These are phyloP conservation scores for Lethenteron camtschaticum DNA, from an alignment of 2,113 vertebrate genomes.

Conservation along the genomic window DNA sequence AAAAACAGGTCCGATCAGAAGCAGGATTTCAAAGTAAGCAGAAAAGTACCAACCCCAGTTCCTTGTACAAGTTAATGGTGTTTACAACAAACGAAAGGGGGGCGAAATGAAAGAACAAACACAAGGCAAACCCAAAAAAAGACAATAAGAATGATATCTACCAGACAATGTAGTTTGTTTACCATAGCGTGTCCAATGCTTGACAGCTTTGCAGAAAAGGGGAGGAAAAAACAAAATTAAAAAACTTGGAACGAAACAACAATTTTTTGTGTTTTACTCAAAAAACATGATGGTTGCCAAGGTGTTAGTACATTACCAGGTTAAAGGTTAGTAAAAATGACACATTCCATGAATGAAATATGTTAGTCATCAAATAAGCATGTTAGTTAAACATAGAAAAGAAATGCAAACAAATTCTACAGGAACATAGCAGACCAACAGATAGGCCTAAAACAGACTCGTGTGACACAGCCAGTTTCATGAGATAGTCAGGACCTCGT, in stretches of 20 bases:
- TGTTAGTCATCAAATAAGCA: conserved; percentile 48
- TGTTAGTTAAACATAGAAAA: conserved; percentile 17
- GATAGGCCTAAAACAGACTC: conserved; percentile 15
- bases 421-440: conserved; percentile 16
- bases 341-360: conserved; percentile 82
- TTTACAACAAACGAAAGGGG: conserved; percentile 3
- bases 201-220: conserved; percentile 99
- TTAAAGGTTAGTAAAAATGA: conserved; percentile 81
- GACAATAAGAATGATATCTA: conserved; percentile 99
- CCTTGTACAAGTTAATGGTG: conserved; percentile 18
- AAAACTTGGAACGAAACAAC: conserved; percentile 99
- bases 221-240: conserved; percentile 99
- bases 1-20: conserved; percentile 20
- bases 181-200: conserved; percentile 99
- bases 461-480: conserved; percentile 12
- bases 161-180: conserved; percentile 99
- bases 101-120: conserved; percentile 21
- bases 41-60: conserved; percentile 52
- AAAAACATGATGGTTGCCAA: conserved; percentile 51
- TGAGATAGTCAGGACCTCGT: no score
- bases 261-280: conserved; percentile 55
- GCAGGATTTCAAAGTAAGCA: conserved; percentile 34
- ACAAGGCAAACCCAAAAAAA: conserved; percentile 99
- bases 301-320: conserved; percentile 59
- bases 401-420: conserved; percentile 11